Conservation (phyloP, 92 coral and sea anemone genomes). For the Blastomussa wellsi region DNA sequence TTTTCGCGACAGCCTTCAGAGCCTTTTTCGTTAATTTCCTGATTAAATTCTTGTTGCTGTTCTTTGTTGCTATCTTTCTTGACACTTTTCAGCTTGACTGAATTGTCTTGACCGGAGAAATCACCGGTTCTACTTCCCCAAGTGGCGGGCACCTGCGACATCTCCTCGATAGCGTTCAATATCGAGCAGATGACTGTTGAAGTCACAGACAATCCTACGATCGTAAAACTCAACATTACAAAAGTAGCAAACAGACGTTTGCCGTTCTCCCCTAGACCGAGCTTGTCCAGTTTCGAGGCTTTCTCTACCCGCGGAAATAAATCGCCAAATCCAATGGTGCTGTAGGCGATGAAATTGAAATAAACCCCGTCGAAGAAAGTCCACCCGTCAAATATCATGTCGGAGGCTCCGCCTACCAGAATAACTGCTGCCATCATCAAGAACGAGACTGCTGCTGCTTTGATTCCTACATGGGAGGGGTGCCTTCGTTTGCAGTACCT, state of each 20-base stretch:
- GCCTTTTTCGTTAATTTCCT: not conserved
- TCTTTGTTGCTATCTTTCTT: not conserved
- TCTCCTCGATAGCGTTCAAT: constrained; percentile 77
- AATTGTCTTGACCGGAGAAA: not conserved
- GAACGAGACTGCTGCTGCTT: constrained; percentile 73
- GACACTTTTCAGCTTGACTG: constrained; percentile 17
- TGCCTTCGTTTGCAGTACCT: constrained; percentile 15
- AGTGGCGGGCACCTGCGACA: constrained; percentile 55
- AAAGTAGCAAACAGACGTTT: constrained; percentile 76
- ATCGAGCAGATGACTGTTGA: constrained; percentile 78
- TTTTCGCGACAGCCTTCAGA: not conserved
- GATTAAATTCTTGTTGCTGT: not conserved
- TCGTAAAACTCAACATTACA: constrained; percentile 68
- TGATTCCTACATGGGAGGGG: constrained; percentile 54
- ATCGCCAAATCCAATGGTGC: constrained; percentile 90
- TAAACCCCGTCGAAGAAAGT: constrained; percentile 87
- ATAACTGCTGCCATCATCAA: constrained; percentile 65
- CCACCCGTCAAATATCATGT: constrained; percentile 86
- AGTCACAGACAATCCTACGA: constrained; percentile 74
- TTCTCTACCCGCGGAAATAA: constrained; percentile 83
- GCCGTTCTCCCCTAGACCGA: constrained; percentile 70
- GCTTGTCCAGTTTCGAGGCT: constrained; percentile 72
- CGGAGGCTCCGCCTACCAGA: constrained; percentile 72
- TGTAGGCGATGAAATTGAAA: constrained; percentile 80
- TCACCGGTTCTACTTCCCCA: constrained; percentile 6